Base-by-base conservation (phyloP, 2,797 vertebrate species). In the Spinus olivaceus region DNA sequence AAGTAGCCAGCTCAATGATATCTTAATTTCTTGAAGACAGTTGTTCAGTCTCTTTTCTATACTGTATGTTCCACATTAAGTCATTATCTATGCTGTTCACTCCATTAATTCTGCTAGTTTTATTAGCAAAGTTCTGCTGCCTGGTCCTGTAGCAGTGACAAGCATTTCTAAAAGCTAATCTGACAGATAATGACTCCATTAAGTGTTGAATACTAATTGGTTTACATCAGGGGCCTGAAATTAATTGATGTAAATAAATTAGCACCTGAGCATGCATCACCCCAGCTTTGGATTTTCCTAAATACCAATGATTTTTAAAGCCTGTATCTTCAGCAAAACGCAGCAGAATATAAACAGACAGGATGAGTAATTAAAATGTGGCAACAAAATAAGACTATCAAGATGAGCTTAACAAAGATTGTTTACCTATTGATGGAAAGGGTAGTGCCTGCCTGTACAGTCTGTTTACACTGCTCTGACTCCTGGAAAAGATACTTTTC, bases 201-300 rank as follows among this genome's bases (percentile, higher is more conserved):
- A 99, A 98, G 98, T 98, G 98, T 97, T 96, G 98, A 97, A 98
- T 99, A 98, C 98, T 99, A 99, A 99, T 99, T 99, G 98, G 98
- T 98, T 98, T 99, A 99, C 98, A 99, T 99, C 98, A 98, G 98
- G 98, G 98, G 98, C 98, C 98, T 96, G 97, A 98, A 97, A 98
- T 98, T 99, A 99, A 99, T 99, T 98, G 98, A 98, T 98, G 98
- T 99, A 99, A 99, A 99, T 99, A 99, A 98, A 99, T 99, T 98
- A 98, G 98, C 98, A 99, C 99, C 98, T 99, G 98, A 99, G 98
- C 98, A 96, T 96, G 97, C 97, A 93, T 98, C 97, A 98, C 97
- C 97, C 97, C 82, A 93, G 97, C 96, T 97, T 97, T 97, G 97
- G 96, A 78, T 98, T 97, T 97, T 97, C 97, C 92, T 97, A 97